Evolutionary conservation across 1,140 invertebrate genomes (phyloP).

Genomic region (Micrasema longulum): DNA sequence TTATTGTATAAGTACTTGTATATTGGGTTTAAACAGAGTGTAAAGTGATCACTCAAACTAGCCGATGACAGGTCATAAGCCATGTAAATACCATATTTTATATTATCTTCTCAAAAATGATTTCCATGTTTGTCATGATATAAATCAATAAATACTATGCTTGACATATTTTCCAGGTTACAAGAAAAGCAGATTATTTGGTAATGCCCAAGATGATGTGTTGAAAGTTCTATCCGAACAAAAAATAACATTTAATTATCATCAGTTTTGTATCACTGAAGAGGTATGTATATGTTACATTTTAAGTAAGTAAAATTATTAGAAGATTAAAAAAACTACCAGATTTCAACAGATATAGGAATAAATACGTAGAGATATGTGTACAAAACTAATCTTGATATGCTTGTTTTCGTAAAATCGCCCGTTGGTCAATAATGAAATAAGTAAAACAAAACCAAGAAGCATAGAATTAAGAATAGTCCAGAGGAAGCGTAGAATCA

Average conservation of each 20-base stretch:
- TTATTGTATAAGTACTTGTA: neutral
- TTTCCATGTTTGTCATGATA: too few species aligned
- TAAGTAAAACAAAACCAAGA: neutral
- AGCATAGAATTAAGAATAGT: too few species aligned
- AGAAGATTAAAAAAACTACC: neutral
- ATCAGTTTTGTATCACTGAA: slow-evolving; percentile 79
- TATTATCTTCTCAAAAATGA: neutral
- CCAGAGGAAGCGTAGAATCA: too few species aligned
- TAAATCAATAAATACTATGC: neutral
- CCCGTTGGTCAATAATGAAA: neutral
- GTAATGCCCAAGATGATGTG: slow-evolving; percentile 68
- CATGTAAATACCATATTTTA: neutral
- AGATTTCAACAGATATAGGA: neutral
- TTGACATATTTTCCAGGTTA: neutral
- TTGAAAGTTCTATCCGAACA: slow-evolving; percentile 69
- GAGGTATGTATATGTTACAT: slow-evolving; percentile 58
- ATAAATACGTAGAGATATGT: neutral
- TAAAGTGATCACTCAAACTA: too few species aligned
- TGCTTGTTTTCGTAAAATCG: neutral
- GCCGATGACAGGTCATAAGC: too few species aligned
- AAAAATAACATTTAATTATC: slow-evolving; percentile 81
- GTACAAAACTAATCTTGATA: neutral
- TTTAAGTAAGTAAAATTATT: neutral
- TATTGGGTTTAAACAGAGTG: neutral
- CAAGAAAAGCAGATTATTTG: slow-evolving; percentile 70